Conservation (phyloP, 2,888 invertebrate genomes). For the Gymnoscelis rufifasciata region DNA sequence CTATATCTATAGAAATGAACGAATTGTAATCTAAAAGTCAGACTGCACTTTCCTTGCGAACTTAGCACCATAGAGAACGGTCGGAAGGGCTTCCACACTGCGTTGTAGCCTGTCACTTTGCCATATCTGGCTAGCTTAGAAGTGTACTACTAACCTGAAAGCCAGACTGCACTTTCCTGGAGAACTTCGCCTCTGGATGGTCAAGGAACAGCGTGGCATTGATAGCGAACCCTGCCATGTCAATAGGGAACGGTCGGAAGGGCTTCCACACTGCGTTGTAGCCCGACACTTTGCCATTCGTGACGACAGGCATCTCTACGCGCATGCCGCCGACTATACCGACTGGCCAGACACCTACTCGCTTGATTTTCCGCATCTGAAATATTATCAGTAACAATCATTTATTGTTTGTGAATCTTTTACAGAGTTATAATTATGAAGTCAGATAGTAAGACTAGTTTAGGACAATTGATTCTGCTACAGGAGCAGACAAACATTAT, state of each 20-base stretch:
- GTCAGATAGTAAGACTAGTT: too few relatives aligned
- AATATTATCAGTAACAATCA: too few relatives aligned
- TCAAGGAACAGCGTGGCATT: constrained; percentile 86
- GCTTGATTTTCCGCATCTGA: constrained; percentile 88
- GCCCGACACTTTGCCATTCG: constrained; percentile 74
- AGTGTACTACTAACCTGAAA: constrained; percentile 82
- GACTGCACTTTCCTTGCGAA: constrained; percentile 92
- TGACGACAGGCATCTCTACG: constrained; percentile 92
- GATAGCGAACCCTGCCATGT: constrained; percentile 98
- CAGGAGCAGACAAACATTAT: too few relatives aligned
- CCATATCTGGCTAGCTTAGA: too few relatives aligned
- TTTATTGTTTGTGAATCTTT: too few relatives aligned
- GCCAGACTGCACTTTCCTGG: constrained; percentile 91
- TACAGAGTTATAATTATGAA: too few relatives aligned
- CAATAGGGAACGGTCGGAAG: constrained; percentile 94
- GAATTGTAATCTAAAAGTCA: constrained; percentile 87
- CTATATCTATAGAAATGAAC: too few relatives aligned
- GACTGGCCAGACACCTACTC: constrained; percentile 96
- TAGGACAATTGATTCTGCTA: too few relatives aligned
- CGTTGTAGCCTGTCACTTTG: constrained; percentile 78
- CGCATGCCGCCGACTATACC: constrained; percentile 96
- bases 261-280: constrained; percentile 91
- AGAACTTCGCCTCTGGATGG: constrained; percentile 87
- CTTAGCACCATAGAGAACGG: constrained; percentile 84
- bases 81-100: constrained; percentile 92